Evolutionary conservation across 1,140 invertebrate species (phyloP).

Genomic region (Oryzaephilus surinamensis): DNA sequence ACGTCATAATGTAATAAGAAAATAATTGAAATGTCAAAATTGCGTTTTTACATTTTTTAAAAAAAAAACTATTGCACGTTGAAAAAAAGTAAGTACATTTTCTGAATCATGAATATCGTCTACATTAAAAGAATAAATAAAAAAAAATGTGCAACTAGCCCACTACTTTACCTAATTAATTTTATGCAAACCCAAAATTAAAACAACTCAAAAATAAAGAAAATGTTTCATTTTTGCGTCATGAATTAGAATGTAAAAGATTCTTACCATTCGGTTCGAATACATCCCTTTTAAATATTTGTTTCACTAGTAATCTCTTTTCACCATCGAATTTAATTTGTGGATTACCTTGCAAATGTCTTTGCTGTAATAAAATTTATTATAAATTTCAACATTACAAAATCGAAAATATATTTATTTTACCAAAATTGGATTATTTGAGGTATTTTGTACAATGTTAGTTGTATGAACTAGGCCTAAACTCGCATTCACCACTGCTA

Average conservation of each 20-base stretch:
- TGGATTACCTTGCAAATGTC: conserved; percentile 42
- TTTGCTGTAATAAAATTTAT: conserved; percentile 41
- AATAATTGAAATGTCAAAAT: too few species aligned
- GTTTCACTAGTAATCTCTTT: conserved; percentile 18
- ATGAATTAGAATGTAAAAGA: too few species aligned
- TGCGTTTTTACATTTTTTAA: too few species aligned
- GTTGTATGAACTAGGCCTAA: conserved; percentile 23
- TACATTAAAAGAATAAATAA: background rate
- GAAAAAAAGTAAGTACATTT: too few species aligned
- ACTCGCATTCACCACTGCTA: conserved; percentile 20
- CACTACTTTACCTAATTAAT: too few species aligned
- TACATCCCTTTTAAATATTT: conserved; percentile 61
- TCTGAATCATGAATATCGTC: too few species aligned
- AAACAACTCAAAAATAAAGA: conserved; percentile 8
- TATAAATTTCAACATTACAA: conserved; percentile 2
- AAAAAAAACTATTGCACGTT: too few species aligned
- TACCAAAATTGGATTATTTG: conserved; percentile 47
- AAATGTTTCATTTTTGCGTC: conserved; percentile 64
- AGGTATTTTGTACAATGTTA: conserved; percentile 35
- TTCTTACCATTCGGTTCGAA: conserved; percentile 66
- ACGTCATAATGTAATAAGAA: too few species aligned
- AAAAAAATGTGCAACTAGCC: background rate
- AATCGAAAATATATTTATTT: conserved; percentile 9
- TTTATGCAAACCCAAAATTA: too few species aligned
- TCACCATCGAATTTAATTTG: conserved; percentile 19